Conservation (phyloP, 2,888 invertebrate species). For the Peribatodes rhomboidaria region DNA sequence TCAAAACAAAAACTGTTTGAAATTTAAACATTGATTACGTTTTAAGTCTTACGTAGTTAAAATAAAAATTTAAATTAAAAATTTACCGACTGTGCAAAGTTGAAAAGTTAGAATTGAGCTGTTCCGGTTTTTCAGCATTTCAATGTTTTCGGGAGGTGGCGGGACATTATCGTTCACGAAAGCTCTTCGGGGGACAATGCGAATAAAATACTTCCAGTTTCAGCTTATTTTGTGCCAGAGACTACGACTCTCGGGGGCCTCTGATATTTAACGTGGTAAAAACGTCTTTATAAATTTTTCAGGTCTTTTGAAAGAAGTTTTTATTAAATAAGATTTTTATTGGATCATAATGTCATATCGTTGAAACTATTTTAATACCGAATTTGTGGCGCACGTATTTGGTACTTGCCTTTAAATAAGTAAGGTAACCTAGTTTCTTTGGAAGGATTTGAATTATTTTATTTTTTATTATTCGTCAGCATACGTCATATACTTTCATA, state of each 20-base stretch:
- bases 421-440: too few relatives aligned
- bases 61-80: neutral
- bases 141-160: neutral
- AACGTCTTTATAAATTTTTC: conserved; percentile 10
- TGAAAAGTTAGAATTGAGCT: neutral
- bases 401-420: too few relatives aligned
- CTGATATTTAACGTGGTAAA: conserved; percentile 16
- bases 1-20: too few relatives aligned
- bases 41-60: too few relatives aligned
- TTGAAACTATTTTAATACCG: too few relatives aligned
- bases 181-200: conserved; percentile 25
- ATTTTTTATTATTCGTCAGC: too few relatives aligned
- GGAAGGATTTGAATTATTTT: too few relatives aligned
- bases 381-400: too few relatives aligned
- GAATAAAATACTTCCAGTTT: conserved; percentile 34
- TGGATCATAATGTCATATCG: neutral
- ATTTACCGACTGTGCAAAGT: neutral
- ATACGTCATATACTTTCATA: too few relatives aligned
- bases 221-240: conserved; percentile 25
- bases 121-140: neutral
- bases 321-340: neutral
- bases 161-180: conserved; percentile 28
- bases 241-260: conserved; percentile 20
- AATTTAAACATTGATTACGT: too few relatives aligned
- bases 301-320: conserved; percentile 2